These are phyloP conservation scores for Prunella fulvescens DNA, from an alignment of 2,113 vertebrate genomes.

Conservation along the genomic window DNA sequence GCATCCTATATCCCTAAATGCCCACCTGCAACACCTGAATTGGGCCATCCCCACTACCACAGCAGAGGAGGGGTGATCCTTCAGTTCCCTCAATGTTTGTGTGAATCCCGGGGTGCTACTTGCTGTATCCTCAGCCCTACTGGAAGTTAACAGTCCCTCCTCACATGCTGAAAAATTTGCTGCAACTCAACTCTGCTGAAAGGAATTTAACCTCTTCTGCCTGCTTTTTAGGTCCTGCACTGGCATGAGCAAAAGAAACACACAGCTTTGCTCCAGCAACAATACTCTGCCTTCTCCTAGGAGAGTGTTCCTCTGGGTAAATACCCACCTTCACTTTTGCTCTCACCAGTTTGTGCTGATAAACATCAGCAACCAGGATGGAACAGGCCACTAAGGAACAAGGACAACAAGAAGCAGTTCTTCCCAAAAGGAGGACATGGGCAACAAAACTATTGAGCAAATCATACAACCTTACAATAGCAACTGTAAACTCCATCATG, in stretches of 20 bases:
- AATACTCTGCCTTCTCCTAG: neutral
- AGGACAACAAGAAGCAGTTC: neutral
- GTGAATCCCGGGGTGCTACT: rapidly evolving
- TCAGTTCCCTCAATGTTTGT: neutral
- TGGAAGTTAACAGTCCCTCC: neutral
- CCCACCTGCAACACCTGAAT: neutral
- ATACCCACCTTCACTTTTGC: neutral
- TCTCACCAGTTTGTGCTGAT: neutral
- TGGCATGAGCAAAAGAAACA: neutral
- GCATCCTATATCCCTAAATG: neutral
- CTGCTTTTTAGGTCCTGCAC: neutral
- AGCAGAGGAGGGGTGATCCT: neutral
- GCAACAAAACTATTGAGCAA: neutral
- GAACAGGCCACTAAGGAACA: neutral
- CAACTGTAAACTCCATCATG: neutral
- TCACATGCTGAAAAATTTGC: neutral
- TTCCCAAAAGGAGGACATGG: neutral
- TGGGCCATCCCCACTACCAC: neutral
- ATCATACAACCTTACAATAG: neutral
- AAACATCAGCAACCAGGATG: neutral
- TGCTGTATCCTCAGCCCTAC: neutral
- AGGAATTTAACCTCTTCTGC: neutral
- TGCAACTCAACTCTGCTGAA: neutral
- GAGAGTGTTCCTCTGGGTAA: neutral
- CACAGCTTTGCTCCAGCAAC: neutral